Conservation (phyloP, 1,140 invertebrate genomes). For the Drosophila pandora region DNA sequence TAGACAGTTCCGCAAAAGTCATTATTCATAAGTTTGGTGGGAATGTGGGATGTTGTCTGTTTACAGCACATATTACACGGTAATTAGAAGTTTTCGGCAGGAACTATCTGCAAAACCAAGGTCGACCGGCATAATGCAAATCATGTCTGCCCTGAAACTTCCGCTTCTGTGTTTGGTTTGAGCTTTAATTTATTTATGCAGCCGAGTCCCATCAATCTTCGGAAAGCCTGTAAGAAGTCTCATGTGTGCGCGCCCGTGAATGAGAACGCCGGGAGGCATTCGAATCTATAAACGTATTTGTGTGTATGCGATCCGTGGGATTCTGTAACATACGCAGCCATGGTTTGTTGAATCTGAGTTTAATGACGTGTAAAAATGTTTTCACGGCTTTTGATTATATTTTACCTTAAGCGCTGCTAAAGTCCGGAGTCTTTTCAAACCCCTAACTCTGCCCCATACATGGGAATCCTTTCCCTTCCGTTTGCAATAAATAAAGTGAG, state of each 20-base stretch:
- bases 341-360: conserved; percentile 81
- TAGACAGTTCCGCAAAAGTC: conserved; percentile 41
- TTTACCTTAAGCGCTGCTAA: conserved; percentile 77
- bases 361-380: conserved; percentile 83
- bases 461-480: conserved; percentile 73
- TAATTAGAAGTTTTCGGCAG: conserved; percentile 69
- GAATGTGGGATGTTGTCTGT: conserved; percentile 13
- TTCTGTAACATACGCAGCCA: conserved; percentile 74
- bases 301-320: conserved; percentile 30
- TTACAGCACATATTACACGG: conserved; percentile 69
- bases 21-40: conserved; percentile 58
- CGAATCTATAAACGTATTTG: conserved; percentile 24
- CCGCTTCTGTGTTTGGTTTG: conserved; percentile 7
- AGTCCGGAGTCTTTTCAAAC: conserved; percentile 40
- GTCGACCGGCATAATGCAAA: neutral
- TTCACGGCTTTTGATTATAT: conserved; percentile 83
- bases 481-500: conserved; percentile 77
- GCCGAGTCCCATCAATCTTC: conserved; percentile 72
- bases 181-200: conserved; percentile 76
- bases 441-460: conserved; percentile 10
- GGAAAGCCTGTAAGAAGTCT: conserved; percentile 52
- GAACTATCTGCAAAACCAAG: conserved; percentile 42
- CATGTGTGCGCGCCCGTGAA: conserved; percentile 16
- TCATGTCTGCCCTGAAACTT: conserved; percentile 13
- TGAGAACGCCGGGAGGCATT: conserved; percentile 27